Evolutionary conservation across 2,888 invertebrate species (phyloP), one percentile per base, ranked within the genome.

Genomic region (Drosophila picticornis): DNA sequence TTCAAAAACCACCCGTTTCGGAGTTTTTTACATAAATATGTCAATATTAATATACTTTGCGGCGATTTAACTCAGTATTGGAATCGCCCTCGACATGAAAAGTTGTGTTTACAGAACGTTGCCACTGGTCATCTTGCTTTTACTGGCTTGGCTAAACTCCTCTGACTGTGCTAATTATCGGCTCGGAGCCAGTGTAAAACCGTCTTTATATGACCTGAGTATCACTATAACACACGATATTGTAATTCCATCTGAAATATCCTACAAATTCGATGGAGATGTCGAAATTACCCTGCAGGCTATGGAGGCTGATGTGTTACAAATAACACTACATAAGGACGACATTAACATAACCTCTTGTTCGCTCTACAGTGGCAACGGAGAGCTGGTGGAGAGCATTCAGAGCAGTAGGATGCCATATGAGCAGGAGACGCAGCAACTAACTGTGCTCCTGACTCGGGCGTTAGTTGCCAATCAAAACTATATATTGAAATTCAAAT

Each of bases 161-260:
- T 68, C 22, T 32, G 43, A 65, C 27, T 56, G 69, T 27, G 52
- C 55, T 36, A 74, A 86, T 29, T 92, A 91, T 67, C 91, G 92
- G 25, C 75, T 92, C 31, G 75, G 66, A 1, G 93, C 88, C 0
- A 93, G 93, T 3, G 93, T 95, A 0, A 59, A 81, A 19, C 96
- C 96, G 0, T 84, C 79, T 0, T 90, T 90, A 2, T 96, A 96
- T 75, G 92, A 93, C 56, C 93, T 96, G 0, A 81, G 92, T 1
- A 87, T 96, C 3, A 93, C 92, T 1, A 94, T 85, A 4, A 61
- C 65, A 1, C 74, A 77, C 19, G 85, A 89, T 68, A 80, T 63
- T 5, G 57, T 61, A 1, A 84, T 81, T 22, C 82, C 84, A 11
- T 34, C 34, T 9, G 85, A 85, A 31, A 82, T 84, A 5, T 27